These are phyloP conservation scores for Aspidoscelis tigris DNA, from an alignment of 2,113 vertebrate species.

Conservation along the genomic window DNA sequence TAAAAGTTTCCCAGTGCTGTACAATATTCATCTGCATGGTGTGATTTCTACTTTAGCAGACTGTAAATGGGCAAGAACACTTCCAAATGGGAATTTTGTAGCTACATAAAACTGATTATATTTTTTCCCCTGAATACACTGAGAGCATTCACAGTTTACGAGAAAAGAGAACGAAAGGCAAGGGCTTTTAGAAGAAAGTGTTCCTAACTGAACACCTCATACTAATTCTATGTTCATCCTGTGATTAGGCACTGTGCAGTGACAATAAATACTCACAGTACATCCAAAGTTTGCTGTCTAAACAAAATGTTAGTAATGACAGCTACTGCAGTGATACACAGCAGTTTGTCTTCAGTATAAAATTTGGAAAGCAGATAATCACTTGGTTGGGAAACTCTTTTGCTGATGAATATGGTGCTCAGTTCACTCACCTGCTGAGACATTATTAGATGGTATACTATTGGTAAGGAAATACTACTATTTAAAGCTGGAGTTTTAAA, in stretches of 20 bases:
- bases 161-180: constrained; percentile 30
- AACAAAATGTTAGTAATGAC: constrained; percentile 25
- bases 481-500: constrained; percentile 44
- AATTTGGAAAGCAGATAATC: constrained; percentile 60
- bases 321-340: constrained; percentile 44
- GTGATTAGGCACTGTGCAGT: constrained; percentile 20
- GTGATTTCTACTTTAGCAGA: constrained; percentile 25
- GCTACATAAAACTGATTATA: constrained; percentile 20
- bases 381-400: constrained; percentile 54
- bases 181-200: constrained; percentile 30
- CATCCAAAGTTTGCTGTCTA: constrained; percentile 33
- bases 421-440: constrained; percentile 55
- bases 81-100: constrained; percentile 36
- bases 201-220: constrained; percentile 29
- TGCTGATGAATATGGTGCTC: constrained; percentile 58
- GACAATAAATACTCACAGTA: constrained; percentile 55
- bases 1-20: not conserved
- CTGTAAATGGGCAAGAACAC: constrained; percentile 26
- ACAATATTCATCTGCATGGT: not conserved
- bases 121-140: constrained; percentile 44
- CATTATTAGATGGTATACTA: constrained; percentile 51
- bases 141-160: constrained; percentile 19
- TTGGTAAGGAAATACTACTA: constrained; percentile 59
- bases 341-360: constrained; percentile 43
- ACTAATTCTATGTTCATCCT: constrained; percentile 39